phyloP scores from a whole-genome alignment of 1,140 invertebrate genomes.

The Temnothorax longispinosus region DNA sequence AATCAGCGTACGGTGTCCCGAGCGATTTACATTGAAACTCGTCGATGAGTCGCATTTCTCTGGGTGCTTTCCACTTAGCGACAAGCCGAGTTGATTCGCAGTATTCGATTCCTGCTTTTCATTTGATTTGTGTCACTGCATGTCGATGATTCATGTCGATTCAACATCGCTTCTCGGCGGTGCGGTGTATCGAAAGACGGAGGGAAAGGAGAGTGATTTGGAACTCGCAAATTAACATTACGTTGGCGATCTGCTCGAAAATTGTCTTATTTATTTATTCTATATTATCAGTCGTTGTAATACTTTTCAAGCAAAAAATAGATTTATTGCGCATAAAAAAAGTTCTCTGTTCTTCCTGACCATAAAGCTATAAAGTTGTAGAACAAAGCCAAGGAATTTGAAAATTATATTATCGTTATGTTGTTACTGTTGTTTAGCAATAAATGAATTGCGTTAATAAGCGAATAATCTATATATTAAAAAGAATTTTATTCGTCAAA shows the following conservation, averaged over 20 bases:
- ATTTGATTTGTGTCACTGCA: not conserved
- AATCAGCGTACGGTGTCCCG: conserved; percentile 10
- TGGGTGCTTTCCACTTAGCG: not conserved
- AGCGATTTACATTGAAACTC: conserved; percentile 24
- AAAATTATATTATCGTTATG: too few species aligned
- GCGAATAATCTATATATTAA: too few species aligned
- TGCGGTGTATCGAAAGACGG: not conserved
- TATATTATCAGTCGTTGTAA: not conserved
- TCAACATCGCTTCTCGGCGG: not conserved
- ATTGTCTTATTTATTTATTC: not conserved
- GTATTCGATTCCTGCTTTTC: not conserved
- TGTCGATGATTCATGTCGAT: not conserved
- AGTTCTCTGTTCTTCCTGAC: not conserved
- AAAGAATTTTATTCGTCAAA: too few species aligned
- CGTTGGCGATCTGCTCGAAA: not conserved
- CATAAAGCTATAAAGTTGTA: not conserved
- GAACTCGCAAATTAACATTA: not conserved
- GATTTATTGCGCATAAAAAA: not conserved
- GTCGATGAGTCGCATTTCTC: not conserved
- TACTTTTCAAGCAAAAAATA: not conserved
- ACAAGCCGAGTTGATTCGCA: not conserved
- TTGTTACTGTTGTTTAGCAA: too few species aligned
- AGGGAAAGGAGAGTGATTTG: not conserved
- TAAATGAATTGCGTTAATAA: too few species aligned
- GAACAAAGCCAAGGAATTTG: too few species aligned